phyloP scores from a whole-genome alignment of 1,140 invertebrate species.

The Agrilus planipennis region DNA sequence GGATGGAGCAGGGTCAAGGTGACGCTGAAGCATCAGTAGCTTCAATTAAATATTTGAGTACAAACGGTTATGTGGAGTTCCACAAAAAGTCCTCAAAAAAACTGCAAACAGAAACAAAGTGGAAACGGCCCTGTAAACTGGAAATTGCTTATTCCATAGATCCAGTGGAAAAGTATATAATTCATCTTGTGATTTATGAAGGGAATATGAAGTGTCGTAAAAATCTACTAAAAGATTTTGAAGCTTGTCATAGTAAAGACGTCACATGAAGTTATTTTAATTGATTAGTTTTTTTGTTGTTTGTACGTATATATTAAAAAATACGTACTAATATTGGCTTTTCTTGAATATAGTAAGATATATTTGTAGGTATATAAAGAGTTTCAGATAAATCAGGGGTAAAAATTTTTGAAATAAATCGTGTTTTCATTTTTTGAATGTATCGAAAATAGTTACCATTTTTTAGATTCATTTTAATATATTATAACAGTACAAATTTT shows the following conservation, averaged over 20 bases:
- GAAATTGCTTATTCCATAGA: conserved; percentile 41
- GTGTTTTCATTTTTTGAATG: no score
- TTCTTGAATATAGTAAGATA: neutral
- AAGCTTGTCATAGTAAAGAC: no score
- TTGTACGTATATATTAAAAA: neutral
- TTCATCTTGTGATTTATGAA: conserved; percentile 43
- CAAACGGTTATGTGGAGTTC: conserved; percentile 41
- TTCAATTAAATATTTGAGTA: conserved; percentile 17
- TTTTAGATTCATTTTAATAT: no score
- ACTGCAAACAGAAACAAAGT: conserved; percentile 37
- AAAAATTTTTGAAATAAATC: conserved; percentile 2
- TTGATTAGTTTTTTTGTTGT: conserved; percentile 3
- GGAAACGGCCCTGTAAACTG: conserved; percentile 43
- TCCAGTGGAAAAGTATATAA: conserved; percentile 40
- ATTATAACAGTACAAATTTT: no score
- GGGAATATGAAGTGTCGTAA: conserved; percentile 43
- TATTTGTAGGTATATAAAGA: neutral
- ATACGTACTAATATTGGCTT: neutral
- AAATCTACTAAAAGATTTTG: conserved; percentile 38
- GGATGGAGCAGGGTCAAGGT: neutral
- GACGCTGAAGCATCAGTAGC: neutral
- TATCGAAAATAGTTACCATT: no score
- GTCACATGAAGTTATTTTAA: neutral
- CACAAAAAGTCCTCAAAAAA: conserved; percentile 37
- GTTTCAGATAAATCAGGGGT: neutral